These are phyloP conservation scores for Okamejei kenojei DNA, from an alignment of 2,797 vertebrate genomes.

Conservation along the genomic window DNA sequence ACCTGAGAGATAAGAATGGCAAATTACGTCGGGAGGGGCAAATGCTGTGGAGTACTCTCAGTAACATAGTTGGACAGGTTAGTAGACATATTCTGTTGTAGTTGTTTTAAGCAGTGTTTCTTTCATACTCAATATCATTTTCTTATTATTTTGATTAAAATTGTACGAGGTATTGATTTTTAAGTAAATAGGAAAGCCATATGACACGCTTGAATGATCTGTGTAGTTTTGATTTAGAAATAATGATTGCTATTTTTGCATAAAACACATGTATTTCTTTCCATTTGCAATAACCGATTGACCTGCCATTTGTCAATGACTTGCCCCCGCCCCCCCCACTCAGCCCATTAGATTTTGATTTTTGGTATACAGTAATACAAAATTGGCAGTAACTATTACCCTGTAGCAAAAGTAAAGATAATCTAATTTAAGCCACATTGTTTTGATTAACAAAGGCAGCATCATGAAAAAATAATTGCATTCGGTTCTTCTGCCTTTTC, in stretches of 20 bases:
- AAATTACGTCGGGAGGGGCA: conserved; percentile 85
- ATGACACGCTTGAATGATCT: conserved; percentile 43
- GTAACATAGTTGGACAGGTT: conserved; percentile 88
- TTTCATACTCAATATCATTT: conserved; percentile 41
- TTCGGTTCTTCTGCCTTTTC: not conserved
- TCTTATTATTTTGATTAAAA: conserved; percentile 44
- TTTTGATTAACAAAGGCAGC: not conserved
- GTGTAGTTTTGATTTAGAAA: conserved; percentile 49
- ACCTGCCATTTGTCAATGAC: conserved; percentile 62
- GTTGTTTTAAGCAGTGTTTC: not conserved
- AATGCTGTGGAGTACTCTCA: conserved; percentile 80
- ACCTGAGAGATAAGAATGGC: conserved; percentile 84
- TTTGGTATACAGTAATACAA: not conserved
- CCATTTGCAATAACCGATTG: conserved; percentile 62
- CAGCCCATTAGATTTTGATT: not conserved
- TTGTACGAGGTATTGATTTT: conserved; percentile 45
- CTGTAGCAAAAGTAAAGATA: not conserved
- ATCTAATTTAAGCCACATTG: not conserved
- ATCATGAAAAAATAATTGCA: conserved; percentile 22
- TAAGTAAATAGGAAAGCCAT: conserved; percentile 42
- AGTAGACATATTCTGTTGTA: conserved; percentile 39
- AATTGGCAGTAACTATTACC: not conserved
- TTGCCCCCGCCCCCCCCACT: conserved; percentile 38
- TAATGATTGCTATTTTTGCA: conserved; percentile 53
- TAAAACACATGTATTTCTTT: conserved; percentile 47